Conservation (phyloP, 2,888 invertebrate genomes). For the Alloscopus bannaensis region DNA sequence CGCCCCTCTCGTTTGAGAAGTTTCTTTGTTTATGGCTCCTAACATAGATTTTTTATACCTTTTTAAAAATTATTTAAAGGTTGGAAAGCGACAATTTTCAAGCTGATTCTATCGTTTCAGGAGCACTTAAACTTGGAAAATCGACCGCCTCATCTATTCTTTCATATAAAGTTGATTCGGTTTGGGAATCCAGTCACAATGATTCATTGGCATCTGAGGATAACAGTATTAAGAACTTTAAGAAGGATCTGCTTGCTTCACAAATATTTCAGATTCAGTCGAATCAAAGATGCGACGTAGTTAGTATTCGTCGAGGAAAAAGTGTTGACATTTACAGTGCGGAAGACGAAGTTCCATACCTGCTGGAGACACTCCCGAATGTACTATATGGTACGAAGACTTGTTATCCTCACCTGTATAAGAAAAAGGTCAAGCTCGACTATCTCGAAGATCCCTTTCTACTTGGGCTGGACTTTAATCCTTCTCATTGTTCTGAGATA, state of each 20-base stretch:
- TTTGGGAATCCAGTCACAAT: slow-evolving; percentile 67
- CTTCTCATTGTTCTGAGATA: slow-evolving; percentile 47
- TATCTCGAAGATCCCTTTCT: slow-evolving; percentile 44
- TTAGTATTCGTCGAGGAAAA: slow-evolving; percentile 65
- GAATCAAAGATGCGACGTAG: slow-evolving; percentile 22
- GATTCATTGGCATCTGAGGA: neutral
- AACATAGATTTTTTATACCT: neutral
- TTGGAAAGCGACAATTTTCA: slow-evolving; percentile 1
- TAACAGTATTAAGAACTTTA: neutral
- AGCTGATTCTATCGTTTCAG: slow-evolving; percentile 39
- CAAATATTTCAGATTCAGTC: slow-evolving; percentile 64
- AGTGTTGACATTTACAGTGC: slow-evolving; percentile 67
- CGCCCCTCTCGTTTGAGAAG: too few relatives aligned
- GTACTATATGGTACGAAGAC: slow-evolving; percentile 43
- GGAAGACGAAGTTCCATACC: slow-evolving; percentile 31
- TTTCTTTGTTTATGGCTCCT: neutral
- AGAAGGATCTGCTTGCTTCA: slow-evolving; percentile 54
- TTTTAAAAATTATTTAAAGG: neutral
- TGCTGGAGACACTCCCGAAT: slow-evolving; percentile 63
- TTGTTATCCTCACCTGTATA: slow-evolving; percentile 19
- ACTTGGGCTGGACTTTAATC: slow-evolving; percentile 63
- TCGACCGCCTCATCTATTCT: slow-evolving; percentile 43
- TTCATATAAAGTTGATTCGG: slow-evolving; percentile 54
- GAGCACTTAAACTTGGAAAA: slow-evolving; percentile 45
- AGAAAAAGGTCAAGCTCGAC: neutral